Percentiles rank a stretch among this genome's conserved stretches.
phyloP scores from a whole-genome alignment of 2,113 vertebrate species.

The Azemiops feae region DNA sequence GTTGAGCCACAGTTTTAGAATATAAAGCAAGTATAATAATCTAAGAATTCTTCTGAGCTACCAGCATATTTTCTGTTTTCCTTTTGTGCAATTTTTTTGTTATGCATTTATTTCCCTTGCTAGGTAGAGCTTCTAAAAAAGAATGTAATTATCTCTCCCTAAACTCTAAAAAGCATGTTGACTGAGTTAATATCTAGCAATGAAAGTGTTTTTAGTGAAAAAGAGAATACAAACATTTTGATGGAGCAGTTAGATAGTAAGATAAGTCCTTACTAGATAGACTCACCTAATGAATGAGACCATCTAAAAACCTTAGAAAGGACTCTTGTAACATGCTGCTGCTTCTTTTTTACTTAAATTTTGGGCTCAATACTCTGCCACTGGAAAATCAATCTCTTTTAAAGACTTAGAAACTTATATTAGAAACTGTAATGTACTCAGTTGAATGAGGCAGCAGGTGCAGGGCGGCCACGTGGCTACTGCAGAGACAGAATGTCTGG shows the following conservation, averaged over 20 bases:
- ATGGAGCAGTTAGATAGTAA: background rate
- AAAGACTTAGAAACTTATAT: background rate
- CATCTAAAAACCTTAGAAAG: background rate
- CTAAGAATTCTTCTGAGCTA: background rate
- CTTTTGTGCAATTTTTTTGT: background rate
- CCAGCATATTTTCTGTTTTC: background rate
- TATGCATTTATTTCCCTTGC: background rate
- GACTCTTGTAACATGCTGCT: background rate
- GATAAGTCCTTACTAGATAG: background rate
- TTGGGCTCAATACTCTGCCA: background rate
- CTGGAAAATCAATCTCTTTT: background rate
- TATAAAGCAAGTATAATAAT: background rate
- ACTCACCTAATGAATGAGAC: background rate
- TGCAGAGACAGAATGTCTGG: no score
- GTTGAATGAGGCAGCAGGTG: no score
- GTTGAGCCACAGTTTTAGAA: background rate
- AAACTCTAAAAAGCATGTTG: background rate
- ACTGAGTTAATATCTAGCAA: background rate
- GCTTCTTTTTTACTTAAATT: background rate
- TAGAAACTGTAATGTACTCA: no score
- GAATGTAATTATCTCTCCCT: background rate
- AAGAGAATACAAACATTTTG: no score
- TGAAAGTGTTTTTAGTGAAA: background rate
- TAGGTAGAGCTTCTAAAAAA: background rate
- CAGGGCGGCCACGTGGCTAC: no score